Evolutionary conservation across 2,113 vertebrate genomes (phyloP).

Genomic region (Plecturocebus donacophilus): DNA sequence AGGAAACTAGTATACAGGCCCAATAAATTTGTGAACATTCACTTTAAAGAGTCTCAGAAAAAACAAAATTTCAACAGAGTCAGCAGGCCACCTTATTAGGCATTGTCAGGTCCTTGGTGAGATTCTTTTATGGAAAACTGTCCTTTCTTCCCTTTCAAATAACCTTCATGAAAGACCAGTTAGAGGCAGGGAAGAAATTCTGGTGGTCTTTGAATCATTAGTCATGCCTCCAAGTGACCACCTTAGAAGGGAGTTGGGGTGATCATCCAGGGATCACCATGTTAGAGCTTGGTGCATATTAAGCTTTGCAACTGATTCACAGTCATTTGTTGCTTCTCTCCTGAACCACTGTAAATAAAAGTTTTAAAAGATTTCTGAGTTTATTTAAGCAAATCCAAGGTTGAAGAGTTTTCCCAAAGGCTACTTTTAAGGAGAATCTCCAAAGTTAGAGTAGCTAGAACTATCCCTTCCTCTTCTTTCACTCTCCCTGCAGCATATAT

Average conservation of each 20-base stretch:
- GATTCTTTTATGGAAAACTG: not conserved
- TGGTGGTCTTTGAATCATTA: not conserved
- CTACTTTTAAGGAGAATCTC: not conserved
- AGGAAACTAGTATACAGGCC: not conserved
- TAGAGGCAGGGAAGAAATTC: not conserved
- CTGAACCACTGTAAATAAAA: not conserved
- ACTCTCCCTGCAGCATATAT: not conserved
- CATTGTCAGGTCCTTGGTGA: not conserved
- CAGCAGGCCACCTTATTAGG: not conserved
- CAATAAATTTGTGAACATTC: not conserved
- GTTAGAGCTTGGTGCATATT: not conserved
- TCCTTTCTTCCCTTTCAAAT: not conserved
- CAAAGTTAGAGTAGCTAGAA: not conserved
- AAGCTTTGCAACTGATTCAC: not conserved
- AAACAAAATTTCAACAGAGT: not conserved
- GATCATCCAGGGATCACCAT: not conserved
- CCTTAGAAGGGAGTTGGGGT: not conserved
- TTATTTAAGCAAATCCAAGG: not conserved
- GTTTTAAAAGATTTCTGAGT: not conserved
- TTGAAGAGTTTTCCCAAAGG: not conserved
- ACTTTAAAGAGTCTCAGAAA: not conserved
- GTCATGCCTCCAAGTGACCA: not conserved
- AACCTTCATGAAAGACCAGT: not conserved
- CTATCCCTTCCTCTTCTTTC: not conserved
- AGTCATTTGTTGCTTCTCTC: not conserved